Base-by-base conservation (phyloP, 2,888 invertebrate species). In the Tyria jacobaeae region DNA sequence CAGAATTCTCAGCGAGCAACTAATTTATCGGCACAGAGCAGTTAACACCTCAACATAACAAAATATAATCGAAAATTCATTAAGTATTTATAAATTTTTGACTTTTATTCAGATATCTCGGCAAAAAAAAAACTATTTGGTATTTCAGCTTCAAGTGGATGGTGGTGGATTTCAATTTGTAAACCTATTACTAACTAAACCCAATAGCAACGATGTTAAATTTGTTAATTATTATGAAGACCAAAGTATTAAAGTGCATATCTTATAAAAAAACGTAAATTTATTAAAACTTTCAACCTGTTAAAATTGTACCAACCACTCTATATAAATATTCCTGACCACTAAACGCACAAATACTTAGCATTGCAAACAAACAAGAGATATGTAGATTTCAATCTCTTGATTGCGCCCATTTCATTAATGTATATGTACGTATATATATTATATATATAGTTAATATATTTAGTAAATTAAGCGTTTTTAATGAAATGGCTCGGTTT, bases 321-420 rank as follows among this genome's bases (percentile, higher is more conserved):
- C 85, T 71, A 73, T 75, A 75, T n/a, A 59, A 65, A 54, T 64
- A 55, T 39, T 49, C 27, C 54, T 75, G 70, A 69, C 75, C 69
- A 64, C 75, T 81, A 81, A 84, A 76, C 67, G 75, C 76, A 54
- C 68, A 70, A 77, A 78, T 82, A 81, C 78, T 84, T 83, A 85
- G 80, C 78, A 78, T 73, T 75, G 82, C 81, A 78, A 82, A 83
- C 83, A 81, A 82, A 86, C 84, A 83, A 79, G 80, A 83, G n/a
- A n/a, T n/a, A n/a, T 82, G 84, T 78, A 84, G 86, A 87, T 87
- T 82, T 84, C 81, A 82, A 87, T 87, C 86, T 83, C 80, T 76
- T 82, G 83, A 86, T 85, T 83, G 80, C 81, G 64, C 65, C 55
- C 35, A 57, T 63, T 61, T 60, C 61, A 68, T 68, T 73, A 64